Base-by-base conservation (phyloP, 2,797 vertebrate genomes). In the Adrianichthys oophorus region DNA sequence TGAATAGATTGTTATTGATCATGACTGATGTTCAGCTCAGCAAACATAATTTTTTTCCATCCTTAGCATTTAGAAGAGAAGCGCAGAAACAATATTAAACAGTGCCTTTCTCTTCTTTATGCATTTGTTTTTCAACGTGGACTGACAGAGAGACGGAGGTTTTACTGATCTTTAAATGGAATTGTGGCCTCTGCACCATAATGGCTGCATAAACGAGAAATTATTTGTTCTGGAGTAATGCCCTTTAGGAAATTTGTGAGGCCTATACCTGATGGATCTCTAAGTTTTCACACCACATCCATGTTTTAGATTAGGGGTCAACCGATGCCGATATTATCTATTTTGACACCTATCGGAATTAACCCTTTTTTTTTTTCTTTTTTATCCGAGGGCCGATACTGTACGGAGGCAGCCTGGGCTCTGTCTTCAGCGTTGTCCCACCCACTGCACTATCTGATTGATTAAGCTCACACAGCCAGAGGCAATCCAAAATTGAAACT, bases 1-100 rank as follows among this genome's bases (percentile, higher is more conserved):
- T 70, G 59, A 74, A 88, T 74, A 85, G 82, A 84, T 84, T 81
- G 85, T 74, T 85, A 89, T 82, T 84, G 85, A 89, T 87, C 77
- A 74, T 84, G 85, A 90, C 74, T 83, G 84, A 87, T 85, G 79
- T 77, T 70, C 62, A 79, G 59, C 67, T 72, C 68, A 21, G 64
- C 56, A 76, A 70, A 86, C 79, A 68, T 78, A 74, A 85, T 83
- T 87, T 37, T 37, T 21, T 64, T 84, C 72, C 68, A 85, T 87
- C 66, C 69, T 89, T 78, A 87, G 79, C 80, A 81, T 85, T 79
- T 83, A 55, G 37, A 48, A 56, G 48, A 68, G 53, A 54, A 52
- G 72, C 49, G 65, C 85, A 86, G 81, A 61, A 52, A 57, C 62
- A 72, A 66, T 82, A 23, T 48, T 14, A 70, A 82, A 41, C 16